Evolutionary conservation across 2,888 invertebrate genomes (phyloP), one percentile per base, ranked within the genome.

Genomic region (Aphelenchoides bicaudatus): DNA sequence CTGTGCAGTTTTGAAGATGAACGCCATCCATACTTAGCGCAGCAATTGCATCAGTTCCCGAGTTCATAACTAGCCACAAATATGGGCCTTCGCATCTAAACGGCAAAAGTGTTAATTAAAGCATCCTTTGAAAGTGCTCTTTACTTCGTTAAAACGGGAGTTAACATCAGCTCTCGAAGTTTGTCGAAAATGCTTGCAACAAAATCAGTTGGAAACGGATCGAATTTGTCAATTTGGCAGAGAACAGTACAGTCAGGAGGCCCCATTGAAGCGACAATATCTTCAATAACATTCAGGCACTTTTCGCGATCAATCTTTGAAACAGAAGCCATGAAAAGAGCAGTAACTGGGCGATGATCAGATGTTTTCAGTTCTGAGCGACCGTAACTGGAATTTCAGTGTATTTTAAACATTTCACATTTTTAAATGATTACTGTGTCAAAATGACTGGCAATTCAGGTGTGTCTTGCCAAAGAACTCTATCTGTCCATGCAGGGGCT

Each of bases 401-500:
- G n/a, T 6, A 43, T 43, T 6, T 43, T 6, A 50, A 8, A 39
- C 28, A 31, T n/a, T 50, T 8, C 27, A 16, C 21, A 5, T 16
- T n/a, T 4, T 39, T n/a, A 23, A 5, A 47, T 43, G 28, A 54
- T 47, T 29, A 66, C 67, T 67, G 64, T 23, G 58, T 28, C 21
- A 65, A 58, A 8, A 60, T 60, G 1, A 63, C 58, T 16, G 31
- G 19, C 21, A 63, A 48, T 28, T 59, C 60, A 27, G 51, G 51
- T 19, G 52, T 39, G 56, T 76, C 71, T 78, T 88, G 87, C 91
- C 93, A 96, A 58, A 98, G 82, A n/a, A 98, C 86, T 62, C 98
- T 84, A 81, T 98, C 98, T 0, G 98, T 98, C 93, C 93, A 98
- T 3, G 98, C 96, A 0, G 98, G 98, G 0, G 91, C 89, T 59